Evolutionary conservation across 2,113 vertebrate genomes (phyloP), one percentile per base, ranked within the genome.

Genomic region (Megaleporinus macrocephalus): DNA sequence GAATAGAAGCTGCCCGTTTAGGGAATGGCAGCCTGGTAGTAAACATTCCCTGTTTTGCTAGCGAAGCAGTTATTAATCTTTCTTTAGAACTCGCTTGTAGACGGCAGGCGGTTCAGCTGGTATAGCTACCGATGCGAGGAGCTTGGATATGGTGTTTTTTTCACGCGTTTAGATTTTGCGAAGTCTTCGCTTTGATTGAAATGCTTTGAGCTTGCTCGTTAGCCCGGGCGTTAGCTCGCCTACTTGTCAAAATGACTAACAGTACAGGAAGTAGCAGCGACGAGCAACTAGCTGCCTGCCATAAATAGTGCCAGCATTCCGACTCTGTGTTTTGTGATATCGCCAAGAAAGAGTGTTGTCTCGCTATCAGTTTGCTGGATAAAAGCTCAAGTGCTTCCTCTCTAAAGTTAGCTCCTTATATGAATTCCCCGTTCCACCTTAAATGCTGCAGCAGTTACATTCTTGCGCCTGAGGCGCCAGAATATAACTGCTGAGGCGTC

Each of bases 171-270:
- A 74, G 20, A 30, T 26, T n/a, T 26, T 36, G 3, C 20, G 70
- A 61, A 68, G 20, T 9, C 14, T 29, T 11, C 36, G 71, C 68
- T 75, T 69, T 76, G 41, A 74, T 66, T 74, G 27, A 68, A 65
- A 26, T 26, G 63, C 18, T 47, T 49, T 36, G 51, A 55, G 79
- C 27, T 57, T 49, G 65, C n/a, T 53, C 30, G 79, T 68, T 74
- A 81, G 79, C 79, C 53, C 80, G 80, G 72, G 80, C 79, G 79
- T 81, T 81, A 81, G 73, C 80, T 80, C 68, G 78, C 55, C 44
- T 80, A 62, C 78, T 81, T 76, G 73, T 76, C 62, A 82, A 82
- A 82, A 82, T 70, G 73, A 82, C 80, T 61, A 70, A 82, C 53
- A 76, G 80, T 81, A 36, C 73, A 82, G 80, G 80, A 82, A 82